Evolutionary conservation across 2,888 invertebrate species (phyloP), one percentile per base, ranked within the genome.

Genomic region (Malthinus flaveolus): DNA sequence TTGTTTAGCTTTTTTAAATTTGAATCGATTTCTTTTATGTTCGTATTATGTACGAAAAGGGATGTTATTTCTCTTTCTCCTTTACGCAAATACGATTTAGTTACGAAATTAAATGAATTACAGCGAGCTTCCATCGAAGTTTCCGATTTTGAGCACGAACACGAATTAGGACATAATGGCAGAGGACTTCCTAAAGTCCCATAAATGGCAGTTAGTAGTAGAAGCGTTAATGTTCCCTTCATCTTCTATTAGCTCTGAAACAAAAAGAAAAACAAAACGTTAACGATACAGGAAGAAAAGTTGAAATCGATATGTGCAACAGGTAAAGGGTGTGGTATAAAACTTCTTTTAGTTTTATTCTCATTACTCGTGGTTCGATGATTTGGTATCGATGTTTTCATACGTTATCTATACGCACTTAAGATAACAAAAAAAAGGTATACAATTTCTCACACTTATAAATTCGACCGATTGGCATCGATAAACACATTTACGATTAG

Each of bases 41-140:
- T 69, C 3, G 34, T 48, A 12, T 49, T 47, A 9, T 66, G 68
- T 47, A 78, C 60, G 15, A 68, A 70, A 15, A 79, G 61, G n/a
- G 66, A 68, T 32, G 62, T 67, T 39, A 79, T 68, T 7, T 61
- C 63, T 23, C 68, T 65, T 45, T 70, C 66, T 56, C 75, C 72
- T 62, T 75, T 75, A 8, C 58, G 56, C 31, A 71, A 66, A 10
- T 68, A 60, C 10, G 71, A 53, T 63, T 84, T 93, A 78, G 91
- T 88, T 7, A 92, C 86, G 44, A 91, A 90, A 63, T 88, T 87
- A 70, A 93, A 89, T 51, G 85, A 80, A 56, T 85, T 83, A 73
- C 86, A 87, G 61, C 84, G 83, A 32, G 84, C 82, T 60, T 90
- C 82, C 33, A 90, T 86, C 64, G 88, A 85, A 73, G 89, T 88